Conservation (phyloP, 2,797 vertebrate genomes). For the Amazonetta brasiliensis region DNA sequence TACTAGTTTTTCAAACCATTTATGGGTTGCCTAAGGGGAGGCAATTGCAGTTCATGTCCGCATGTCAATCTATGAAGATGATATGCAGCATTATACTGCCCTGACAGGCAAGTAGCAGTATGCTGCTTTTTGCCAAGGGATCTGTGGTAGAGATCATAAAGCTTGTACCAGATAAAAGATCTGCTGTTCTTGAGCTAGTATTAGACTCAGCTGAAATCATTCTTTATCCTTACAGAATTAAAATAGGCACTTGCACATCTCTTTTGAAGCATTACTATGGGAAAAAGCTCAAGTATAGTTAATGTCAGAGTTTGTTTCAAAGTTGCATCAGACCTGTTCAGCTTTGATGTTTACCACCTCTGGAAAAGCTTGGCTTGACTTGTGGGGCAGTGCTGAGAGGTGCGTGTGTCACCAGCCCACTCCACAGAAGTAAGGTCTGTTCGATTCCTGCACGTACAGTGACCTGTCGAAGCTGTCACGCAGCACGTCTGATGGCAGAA, state of each 20-base stretch:
- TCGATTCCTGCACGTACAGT: not conserved
- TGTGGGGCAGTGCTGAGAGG: not conserved
- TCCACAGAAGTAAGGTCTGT: not conserved
- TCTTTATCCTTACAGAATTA: not conserved
- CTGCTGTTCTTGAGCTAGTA: not conserved
- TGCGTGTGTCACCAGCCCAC: not conserved
- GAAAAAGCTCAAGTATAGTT: not conserved
- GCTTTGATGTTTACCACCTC: not conserved
- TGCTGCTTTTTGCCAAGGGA: not conserved
- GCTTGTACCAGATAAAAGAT: not conserved
- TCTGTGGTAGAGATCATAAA: not conserved
- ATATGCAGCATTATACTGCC: not conserved
- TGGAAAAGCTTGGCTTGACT: not conserved
- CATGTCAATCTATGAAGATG: not conserved
- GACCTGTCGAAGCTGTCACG: not conserved
- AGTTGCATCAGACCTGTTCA: not conserved
- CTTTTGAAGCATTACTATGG: not conserved
- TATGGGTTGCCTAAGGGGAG: not conserved
- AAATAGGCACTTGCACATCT: not conserved
- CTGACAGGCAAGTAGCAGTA: not conserved
- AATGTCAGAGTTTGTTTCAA: not conserved
- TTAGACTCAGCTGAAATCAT: not conserved
- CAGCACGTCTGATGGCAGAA: not conserved
- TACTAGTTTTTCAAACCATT: not conserved
- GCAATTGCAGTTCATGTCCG: fast-evolving